Evolutionary conservation across 2,113 vertebrate genomes (phyloP).

Genomic region (Saccopteryx leptura): DNA sequence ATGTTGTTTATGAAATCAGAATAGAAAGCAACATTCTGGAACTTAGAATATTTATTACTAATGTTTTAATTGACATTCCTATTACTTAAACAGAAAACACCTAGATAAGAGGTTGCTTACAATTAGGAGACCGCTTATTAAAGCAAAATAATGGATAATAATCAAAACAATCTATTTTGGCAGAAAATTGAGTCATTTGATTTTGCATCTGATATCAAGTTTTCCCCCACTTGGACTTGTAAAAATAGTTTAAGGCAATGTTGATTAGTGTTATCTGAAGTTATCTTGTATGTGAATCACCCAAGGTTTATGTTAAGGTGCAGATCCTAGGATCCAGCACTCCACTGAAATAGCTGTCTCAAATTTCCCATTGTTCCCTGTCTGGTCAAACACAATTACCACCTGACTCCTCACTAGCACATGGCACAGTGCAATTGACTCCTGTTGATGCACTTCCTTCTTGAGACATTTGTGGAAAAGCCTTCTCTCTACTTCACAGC

Average conservation of each 20-base stretch:
- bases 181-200: conserved; percentile 16
- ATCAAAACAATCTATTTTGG: not conserved
- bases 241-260: not conserved
- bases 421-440: not conserved
- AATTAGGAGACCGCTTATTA: not conserved
- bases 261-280: not conserved
- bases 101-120: not conserved
- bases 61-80: not conserved
- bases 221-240: not conserved
- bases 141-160: not conserved
- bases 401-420: not conserved
- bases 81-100: not conserved
- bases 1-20: conserved; percentile 3
- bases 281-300: not conserved
- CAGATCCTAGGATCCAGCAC: not conserved
- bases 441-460: not conserved
- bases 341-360: not conserved
- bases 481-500: not conserved
- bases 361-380: not conserved
- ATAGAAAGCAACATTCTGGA: not conserved
- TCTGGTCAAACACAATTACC: not conserved
- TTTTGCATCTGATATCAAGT: not conserved
- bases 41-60: not conserved
- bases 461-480: not conserved
- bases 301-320: not conserved